Percentiles rank a stretch among this genome's conserved stretches.
Conservation (phyloP, 2,113 vertebrate species). For the Laterallus jamaicensis region DNA sequence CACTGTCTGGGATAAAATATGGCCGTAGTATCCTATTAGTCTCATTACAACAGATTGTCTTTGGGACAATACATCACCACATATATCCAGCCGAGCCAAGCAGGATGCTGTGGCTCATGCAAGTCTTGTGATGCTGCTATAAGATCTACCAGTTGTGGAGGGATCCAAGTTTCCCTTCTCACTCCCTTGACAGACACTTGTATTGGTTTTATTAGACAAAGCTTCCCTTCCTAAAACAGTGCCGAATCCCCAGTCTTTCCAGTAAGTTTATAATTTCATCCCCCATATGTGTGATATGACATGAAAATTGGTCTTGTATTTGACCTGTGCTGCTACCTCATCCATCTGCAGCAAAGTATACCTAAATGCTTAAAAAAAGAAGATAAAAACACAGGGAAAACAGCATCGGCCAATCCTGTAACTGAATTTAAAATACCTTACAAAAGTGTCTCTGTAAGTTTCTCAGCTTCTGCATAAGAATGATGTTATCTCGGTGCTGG, state of each 20-base stretch:
- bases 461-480: not conserved
- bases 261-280: not conserved
- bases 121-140: not conserved
- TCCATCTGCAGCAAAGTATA: not conserved
- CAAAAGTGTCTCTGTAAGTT: not conserved
- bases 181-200: not conserved
- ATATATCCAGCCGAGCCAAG: not conserved
- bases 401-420: not conserved
- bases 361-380: not conserved
- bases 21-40: not conserved
- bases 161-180: not conserved
- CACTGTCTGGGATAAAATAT: not conserved
- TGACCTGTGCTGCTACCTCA: not conserved
- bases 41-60: not conserved
- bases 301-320: not conserved
- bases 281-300: not conserved
- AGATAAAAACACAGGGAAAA: not conserved
- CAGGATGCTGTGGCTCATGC: not conserved
- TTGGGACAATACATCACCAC: not conserved
- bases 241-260: not conserved
- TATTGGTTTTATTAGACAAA: not conserved
- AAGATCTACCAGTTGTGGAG: not conserved
- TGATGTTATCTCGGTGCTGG: not conserved
- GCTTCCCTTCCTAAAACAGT: not conserved
- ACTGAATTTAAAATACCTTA: not conserved